Percentiles rank a stretch among this genome's conserved stretches.
Evolutionary conservation across 2,113 vertebrate species (phyloP).

Genomic region (Phrynocephalus versicolor): DNA sequence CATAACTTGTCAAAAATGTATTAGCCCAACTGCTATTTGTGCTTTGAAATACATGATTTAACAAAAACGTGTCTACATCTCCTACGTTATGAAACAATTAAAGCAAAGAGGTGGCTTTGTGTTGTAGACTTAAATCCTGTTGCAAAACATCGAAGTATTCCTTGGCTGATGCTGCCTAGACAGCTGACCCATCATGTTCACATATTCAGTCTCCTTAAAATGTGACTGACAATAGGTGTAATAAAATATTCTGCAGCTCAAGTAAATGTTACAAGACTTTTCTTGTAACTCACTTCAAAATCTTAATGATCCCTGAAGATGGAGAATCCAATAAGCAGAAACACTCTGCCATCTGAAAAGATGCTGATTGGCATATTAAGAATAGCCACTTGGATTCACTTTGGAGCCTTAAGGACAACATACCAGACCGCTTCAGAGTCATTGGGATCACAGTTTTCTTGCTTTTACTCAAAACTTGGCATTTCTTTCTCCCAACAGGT

Average conservation of each 20-base stretch:
- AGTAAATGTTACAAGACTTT: conserved; percentile 31
- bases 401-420: conserved; percentile 18
- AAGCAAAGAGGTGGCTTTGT: conserved; percentile 22
- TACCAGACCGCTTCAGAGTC: conserved; percentile 13
- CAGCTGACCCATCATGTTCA: conserved; percentile 8
- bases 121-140: conserved; percentile 43
- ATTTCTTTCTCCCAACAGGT: conserved; percentile 15
- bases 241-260: background rate
- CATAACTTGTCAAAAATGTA: conserved; percentile 30
- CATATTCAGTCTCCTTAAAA: conserved; percentile 31
- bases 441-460: conserved; percentile 4
- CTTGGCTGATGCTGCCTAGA: conserved; percentile 41
- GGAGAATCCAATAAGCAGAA: conserved; percentile 45
- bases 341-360: background rate
- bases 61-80: conserved; percentile 20
- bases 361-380: conserved; percentile 2
- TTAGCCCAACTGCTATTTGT: conserved; percentile 41
- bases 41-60: conserved; percentile 39
- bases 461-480: background rate
- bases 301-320: conserved; percentile 49
- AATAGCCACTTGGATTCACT: conserved; percentile 48
- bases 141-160: conserved; percentile 38
- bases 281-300: too few species aligned
- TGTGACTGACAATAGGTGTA: conserved; percentile 24
- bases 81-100: conserved; percentile 23